Evolutionary conservation across 2,888 invertebrate species (phyloP).

Genomic region (Mythimna loreyi): DNA sequence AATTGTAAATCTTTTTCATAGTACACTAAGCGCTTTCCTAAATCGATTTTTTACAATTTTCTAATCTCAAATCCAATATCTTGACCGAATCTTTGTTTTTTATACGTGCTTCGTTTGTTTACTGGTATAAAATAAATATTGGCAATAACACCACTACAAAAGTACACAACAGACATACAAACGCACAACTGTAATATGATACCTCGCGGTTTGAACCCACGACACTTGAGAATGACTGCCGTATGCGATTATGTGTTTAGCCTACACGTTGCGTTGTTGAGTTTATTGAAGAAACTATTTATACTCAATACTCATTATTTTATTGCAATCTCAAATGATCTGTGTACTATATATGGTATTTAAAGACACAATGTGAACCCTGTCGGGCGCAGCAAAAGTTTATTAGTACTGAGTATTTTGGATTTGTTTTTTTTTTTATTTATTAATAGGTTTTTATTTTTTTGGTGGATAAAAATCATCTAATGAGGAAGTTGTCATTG

Average conservation of each 20-base stretch:
- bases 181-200: slow-evolving; percentile 64
- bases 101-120: no score
- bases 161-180: not conserved
- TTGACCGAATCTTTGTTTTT: not conserved
- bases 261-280: not conserved
- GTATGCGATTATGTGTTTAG: slow-evolving; percentile 1
- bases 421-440: not conserved
- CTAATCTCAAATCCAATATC: not conserved
- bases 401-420: no score
- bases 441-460: not conserved
- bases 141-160: not conserved
- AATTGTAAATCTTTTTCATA: not conserved
- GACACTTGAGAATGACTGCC: slow-evolving; percentile 47
- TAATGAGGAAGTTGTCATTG: no score
- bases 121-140: not conserved
- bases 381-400: no score
- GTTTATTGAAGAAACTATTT: slow-evolving; percentile 4
- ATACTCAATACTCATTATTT: no score
- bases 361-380: no score
- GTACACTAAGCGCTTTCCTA: not conserved
- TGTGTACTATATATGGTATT: no score
- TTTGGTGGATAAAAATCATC: no score
- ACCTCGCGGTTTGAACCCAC: slow-evolving; percentile 77
- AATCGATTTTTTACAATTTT: not conserved
- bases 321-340: no score